These are phyloP conservation scores for Anas platyrhynchos DNA, from an alignment of 2,113 vertebrate species.

Conservation along the genomic window DNA sequence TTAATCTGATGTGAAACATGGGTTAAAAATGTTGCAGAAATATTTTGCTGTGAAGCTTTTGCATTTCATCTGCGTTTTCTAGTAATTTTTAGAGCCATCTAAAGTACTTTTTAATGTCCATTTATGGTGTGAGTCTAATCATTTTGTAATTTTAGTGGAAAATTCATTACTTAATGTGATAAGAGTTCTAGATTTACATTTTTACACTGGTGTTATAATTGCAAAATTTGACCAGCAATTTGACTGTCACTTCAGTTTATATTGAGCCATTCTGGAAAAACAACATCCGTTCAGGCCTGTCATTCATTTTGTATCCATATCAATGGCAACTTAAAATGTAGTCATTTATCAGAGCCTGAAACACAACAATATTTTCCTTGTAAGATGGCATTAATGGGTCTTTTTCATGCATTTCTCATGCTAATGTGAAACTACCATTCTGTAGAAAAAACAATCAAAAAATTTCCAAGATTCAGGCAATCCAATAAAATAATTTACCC, in stretches of 20 bases:
- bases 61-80: neutral
- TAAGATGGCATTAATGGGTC: conserved; percentile 13
- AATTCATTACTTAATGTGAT: neutral
- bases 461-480: conserved; percentile 9
- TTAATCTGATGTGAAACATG: neutral
- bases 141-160: neutral
- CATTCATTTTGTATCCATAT: conserved; percentile 40
- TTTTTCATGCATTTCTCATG: conserved; percentile 6
- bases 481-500: neutral
- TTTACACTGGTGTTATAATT: conserved; percentile 35
- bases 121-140: neutral
- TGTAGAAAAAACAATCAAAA: conserved; percentile 38
- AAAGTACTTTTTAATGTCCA: neutral
- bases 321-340: conserved; percentile 33
- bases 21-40: neutral
- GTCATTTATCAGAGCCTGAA: conserved; percentile 46
- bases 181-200: conserved; percentile 46
- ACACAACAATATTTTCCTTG: conserved; percentile 42
- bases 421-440: conserved; percentile 27
- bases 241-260: conserved; percentile 61
- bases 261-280: conserved; percentile 33
- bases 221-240: conserved; percentile 58
- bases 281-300: conserved; percentile 37
- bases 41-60: neutral
- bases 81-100: neutral